Evolutionary conservation across 2,113 vertebrate species (phyloP), one percentile per base, ranked within the genome.

Genomic region (Hipposideros armiger): DNA sequence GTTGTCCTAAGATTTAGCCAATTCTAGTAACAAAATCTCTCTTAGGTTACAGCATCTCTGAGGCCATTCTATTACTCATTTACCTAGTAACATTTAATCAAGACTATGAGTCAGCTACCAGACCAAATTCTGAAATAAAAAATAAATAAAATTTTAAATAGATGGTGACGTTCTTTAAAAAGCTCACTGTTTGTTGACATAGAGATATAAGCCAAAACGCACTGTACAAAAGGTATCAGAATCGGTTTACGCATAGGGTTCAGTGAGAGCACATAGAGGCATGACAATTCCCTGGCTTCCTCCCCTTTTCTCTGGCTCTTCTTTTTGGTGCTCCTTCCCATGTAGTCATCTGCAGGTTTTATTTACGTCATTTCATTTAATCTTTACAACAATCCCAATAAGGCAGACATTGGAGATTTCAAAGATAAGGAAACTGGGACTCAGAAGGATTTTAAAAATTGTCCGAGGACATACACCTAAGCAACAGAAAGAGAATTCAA

Each of bases 401-500:
- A 92, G 32, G 47, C n/a, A 62, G 16, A 78, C 2, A 64, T 56
- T 32, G 32, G 14, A 76, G 26, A 94, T 90, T 94, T 82, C 28
- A 87, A 87, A 81, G 74, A 92, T 87, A 83, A 96, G 54, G 19
- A 90, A 95, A 82, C 10, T 82, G 47, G 1, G 50, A 69, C 28
- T 94, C 42, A 62, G 30, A 47, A 9, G 62, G 7, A 50, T 64
- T 92, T 85, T 11, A 70, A 40, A 70, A 93, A 67, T 58, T 82
- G 36, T 56, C 17, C 45, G 85, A 87, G 56, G 36, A 67, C 50
- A 56, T 56, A 93, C 47, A 96, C 52, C 74, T 90, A 96, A 85
- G 24, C 36, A 90, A 52, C 40, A 95, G 84, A 88, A 91, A 69
- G 54, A 94, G 26, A 58, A 54, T 78, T 88, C 50, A 94, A 97